Base-by-base conservation (phyloP, 2,888 invertebrate genomes). In the Cryptocheilus praepositus region DNA sequence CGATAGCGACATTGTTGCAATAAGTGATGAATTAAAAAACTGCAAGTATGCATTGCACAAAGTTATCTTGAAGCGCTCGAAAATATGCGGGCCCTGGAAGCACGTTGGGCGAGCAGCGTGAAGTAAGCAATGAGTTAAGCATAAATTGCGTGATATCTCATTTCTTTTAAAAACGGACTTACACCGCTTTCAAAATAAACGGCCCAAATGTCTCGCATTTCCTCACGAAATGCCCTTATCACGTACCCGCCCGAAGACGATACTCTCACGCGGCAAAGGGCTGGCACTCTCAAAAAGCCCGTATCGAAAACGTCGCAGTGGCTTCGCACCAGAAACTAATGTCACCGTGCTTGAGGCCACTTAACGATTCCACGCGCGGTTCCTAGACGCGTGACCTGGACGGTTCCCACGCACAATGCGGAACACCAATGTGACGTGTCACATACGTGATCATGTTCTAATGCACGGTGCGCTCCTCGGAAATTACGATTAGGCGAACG, bases 331-430 rank as follows among this genome's bases (percentile, higher is more conserved):
- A 71, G 65, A 67, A 77, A 75, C 72, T 79, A 80, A 78, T 73
- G 79, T 81, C 76, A 77, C 70, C 36, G 36, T 11, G 36, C 69
- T 64, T 53, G n/a, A 61, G 61, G 75, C 78, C 81, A 81, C 84
- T 87, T 85, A 81, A 81, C 81, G 83, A 87, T 87, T 87, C 87
- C 78, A 78, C 80, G 73, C 86, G 85, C 83, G 84, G 82, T 77
- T 81, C 81, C 76, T 74, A 81, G 83, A 83, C 85, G 86, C 85
- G 85, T 86, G 85, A 86, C 84, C 85, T 83, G 85, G 82, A 81
- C 82, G 82, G 85, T 87, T 87, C 87, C 87, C 88, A 87, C 87
- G 87, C 85, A 81, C 81, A 79, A 82, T 79, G 79, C 83, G 84
- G 83, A 83, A 83, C 84, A 82, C 79, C 80, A 81, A 79, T 76